These are phyloP conservation scores for Nyctibius bracteatus DNA, from an alignment of 2,113 vertebrate species.

Conservation along the genomic window DNA sequence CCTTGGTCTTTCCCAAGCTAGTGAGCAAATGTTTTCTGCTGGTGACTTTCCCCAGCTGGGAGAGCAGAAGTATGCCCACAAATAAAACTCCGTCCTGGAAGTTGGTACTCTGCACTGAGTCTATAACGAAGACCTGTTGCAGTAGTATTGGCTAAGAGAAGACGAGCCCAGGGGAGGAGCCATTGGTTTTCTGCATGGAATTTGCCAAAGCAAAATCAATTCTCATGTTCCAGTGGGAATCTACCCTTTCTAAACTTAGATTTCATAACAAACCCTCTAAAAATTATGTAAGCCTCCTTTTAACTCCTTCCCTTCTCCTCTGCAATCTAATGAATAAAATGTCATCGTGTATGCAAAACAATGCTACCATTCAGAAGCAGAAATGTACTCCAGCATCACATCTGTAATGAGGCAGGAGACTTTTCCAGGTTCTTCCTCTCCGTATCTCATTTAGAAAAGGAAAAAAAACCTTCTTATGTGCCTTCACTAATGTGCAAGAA, in stretches of 20 bases:
- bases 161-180: background rate
- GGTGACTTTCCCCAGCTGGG: background rate
- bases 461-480: background rate
- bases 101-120: background rate
- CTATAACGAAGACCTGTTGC: background rate
- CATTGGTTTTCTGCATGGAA: background rate
- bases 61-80: background rate
- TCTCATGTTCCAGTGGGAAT: background rate
- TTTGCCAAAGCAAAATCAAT: slow-evolving; percentile 2
- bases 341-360: background rate
- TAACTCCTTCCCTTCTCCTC: background rate
- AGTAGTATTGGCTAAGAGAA: background rate
- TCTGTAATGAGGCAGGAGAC: background rate
- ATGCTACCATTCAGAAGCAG: background rate
- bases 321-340: background rate
- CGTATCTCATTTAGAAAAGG: background rate
- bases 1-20: background rate
- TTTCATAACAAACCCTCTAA: background rate
- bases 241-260: background rate
- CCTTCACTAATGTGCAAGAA: background rate
- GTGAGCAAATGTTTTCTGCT: background rate
- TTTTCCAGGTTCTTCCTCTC: background rate
- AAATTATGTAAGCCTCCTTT: background rate
- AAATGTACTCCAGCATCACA: background rate
- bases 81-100: background rate